These are phyloP conservation scores for Channa argus DNA, from an alignment of 2,113 vertebrate species.

Conservation along the genomic window DNA sequence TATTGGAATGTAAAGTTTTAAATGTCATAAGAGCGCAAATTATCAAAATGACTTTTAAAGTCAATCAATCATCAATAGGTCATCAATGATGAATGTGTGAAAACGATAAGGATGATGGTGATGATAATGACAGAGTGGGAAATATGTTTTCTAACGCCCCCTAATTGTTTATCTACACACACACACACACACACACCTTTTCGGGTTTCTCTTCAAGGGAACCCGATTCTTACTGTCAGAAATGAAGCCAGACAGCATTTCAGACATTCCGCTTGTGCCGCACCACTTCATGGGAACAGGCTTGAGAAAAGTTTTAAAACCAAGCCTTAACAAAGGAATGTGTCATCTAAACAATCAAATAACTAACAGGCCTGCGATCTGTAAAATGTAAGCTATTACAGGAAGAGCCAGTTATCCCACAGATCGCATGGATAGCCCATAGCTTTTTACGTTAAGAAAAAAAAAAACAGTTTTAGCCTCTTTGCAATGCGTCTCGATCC, in stretches of 20 bases:
- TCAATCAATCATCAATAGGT: no score
- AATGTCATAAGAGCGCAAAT: background rate
- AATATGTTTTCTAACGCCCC: constrained; percentile 10
- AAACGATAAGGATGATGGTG: background rate
- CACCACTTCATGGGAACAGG: background rate
- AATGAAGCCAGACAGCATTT: constrained; percentile 42
- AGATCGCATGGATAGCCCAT: no score
- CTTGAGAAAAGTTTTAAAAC: no score
- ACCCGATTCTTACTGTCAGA: background rate
- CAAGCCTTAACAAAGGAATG: no score
- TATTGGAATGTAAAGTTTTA: background rate
- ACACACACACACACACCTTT: constrained; percentile 3
- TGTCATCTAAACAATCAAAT: no score
- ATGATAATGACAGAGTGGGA: constrained; percentile 24
- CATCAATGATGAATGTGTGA: no score
- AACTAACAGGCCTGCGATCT: no score
- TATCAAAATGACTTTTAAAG: no score
- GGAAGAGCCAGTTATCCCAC: no score
- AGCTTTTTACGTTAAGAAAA: no score
- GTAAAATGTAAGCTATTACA: no score
- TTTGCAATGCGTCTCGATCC: background rate
- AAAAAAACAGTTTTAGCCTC: background rate
- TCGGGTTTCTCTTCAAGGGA: background rate
- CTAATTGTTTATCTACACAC: no score
- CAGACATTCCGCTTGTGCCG: constrained; percentile 35